Percentiles rank a stretch among this genome's conserved stretches.
phyloP scores from a whole-genome alignment of 2,888 invertebrate genomes.

The Hyppa rectilinea region DNA sequence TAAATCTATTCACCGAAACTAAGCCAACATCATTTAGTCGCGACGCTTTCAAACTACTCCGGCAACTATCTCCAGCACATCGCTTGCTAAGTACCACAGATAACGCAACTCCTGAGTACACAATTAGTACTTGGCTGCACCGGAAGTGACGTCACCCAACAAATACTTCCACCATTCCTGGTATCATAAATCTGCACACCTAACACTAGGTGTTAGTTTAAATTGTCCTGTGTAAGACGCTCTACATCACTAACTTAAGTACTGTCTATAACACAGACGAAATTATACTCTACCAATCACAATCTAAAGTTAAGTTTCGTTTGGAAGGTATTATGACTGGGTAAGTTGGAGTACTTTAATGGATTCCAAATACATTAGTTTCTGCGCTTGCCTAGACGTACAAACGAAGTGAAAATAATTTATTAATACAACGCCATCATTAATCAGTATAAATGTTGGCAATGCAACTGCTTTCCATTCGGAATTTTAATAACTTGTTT shows the following conservation, averaged over 20 bases:
- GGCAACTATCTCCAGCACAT: conserved; percentile 45
- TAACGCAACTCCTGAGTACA: conserved; percentile 46
- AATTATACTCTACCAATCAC: conserved; percentile 37
- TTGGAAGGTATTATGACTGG: conserved; percentile 25
- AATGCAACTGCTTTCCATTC: conserved; percentile 56
- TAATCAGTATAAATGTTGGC: conserved; percentile 65
- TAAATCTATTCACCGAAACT: conserved; percentile 46
- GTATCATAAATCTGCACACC: conserved; percentile 72
- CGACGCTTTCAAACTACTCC: conserved; percentile 40
- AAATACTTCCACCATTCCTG: conserved; percentile 59
- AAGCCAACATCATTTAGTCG: conserved; percentile 53
- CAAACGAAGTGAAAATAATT: conserved; percentile 69
- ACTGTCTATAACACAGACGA: conserved; percentile 39
- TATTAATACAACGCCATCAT: conserved; percentile 65
- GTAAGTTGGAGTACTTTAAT: conserved; percentile 68
- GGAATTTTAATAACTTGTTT: conserved; percentile 59
- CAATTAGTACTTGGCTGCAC: conserved; percentile 53
- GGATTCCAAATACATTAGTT: conserved; percentile 76
- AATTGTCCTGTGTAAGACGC: conserved; percentile 72
- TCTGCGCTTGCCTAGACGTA: conserved; percentile 64
- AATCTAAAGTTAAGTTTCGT: conserved; percentile 49
- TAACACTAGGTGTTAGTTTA: conserved; percentile 76
- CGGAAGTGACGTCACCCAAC: conserved; percentile 61
- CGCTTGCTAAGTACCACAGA: conserved; percentile 52
- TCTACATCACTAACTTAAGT: conserved; percentile 66